Base-by-base conservation (phyloP, 2,888 invertebrate genomes). In the Dicranocentrus wangi region DNA sequence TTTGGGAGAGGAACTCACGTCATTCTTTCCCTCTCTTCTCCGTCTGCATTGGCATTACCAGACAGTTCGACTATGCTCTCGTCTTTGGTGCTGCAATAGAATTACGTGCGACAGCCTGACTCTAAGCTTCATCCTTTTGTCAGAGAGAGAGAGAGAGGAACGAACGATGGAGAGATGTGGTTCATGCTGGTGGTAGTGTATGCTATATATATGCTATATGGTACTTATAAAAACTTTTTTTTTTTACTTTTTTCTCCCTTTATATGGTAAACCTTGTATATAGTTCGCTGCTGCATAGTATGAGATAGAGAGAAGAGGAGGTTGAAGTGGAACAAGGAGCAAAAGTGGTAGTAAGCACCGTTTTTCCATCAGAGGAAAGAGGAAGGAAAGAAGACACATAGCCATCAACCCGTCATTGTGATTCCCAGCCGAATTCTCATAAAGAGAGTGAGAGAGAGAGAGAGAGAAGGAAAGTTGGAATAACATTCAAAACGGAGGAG, bases 341-440 rank as follows among this genome's bases (percentile, higher is more conserved):
- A 55, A 55, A 47, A 60, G 70, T 70, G 70, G 70, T 70, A 19
- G 70, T 70, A 70, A 70, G 53, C 53, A 70, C 70, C 70, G 70
- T 60, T 70, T 70, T 70, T 60, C 60, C 73, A 65, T 65, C 53
- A 77, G 60, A 58, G 15, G 23, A 47, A 53, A 47, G 47, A 73
- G 63, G 69, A 68, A 77, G 68, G 70, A 77, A 61, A 76, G 47
- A 47, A 76, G 39, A 75, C 70, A 76, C 61, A 80, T 53, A 80
- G 69, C 77, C 82, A 82, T 82, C 81, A 82, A 77, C 55, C 43
- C 77, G 75, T 73, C 71, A 82, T 82, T 81, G 80, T 82, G 81
- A 73, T 82, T 83, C 83, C 82, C 81, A 77, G 43, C 68, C 84
- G 82, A 81, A 82, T 81, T 82, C 81, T 81, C 82, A 72, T 81